Evolutionary conservation across 2,888 invertebrate species (phyloP), one percentile per base, ranked within the genome.

Genomic region (Cataglyphis livida): DNA sequence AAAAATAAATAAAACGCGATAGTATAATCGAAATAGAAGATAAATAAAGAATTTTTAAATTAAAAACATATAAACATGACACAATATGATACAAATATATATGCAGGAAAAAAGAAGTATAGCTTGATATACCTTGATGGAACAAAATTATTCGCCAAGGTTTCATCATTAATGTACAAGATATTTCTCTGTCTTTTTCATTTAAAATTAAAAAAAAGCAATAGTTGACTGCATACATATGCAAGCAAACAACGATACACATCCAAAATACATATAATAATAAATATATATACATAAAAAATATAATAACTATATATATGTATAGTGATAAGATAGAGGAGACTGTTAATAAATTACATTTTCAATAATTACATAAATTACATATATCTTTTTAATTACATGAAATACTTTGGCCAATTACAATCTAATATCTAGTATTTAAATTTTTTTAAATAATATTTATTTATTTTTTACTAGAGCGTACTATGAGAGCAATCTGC

Each of bases 401-500:
- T 51, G 7, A 35, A 25, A 38, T 0, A 18, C 9, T n/a, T 28
- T 5, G 28, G 0, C 7, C 35, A 70, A 54, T 57, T 38, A 54
- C 10, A 10, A 25, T 57, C 15, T 12, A 25, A 70, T 21, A 18
- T 10, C 3, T 15, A 25, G 25, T 28, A 28, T 6, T 3, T 4
- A 59, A 25, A 38, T 25, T 10, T 71, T 54, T 54, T 21, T 9
- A 25, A 71, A 38, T 71, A 57, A 38, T 38, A 54, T 51, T 68
- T 32, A 32, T 32, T 32, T 32, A 51, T 18, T n/a, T 51, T 51
- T 51, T 51, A 51, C n/a, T 51, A 51, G 18, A 51, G n/a, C 48
- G 1, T 48, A 18, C 10, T 21, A 54, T 54, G 10, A 21, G 21
- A 54, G 21, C 21, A 5, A 21, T 21, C 54, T 21, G 10, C 54